phyloP scores from a whole-genome alignment of 53 echinoderm and acorn worm genomes.

The Stichopus horrens region DNA sequence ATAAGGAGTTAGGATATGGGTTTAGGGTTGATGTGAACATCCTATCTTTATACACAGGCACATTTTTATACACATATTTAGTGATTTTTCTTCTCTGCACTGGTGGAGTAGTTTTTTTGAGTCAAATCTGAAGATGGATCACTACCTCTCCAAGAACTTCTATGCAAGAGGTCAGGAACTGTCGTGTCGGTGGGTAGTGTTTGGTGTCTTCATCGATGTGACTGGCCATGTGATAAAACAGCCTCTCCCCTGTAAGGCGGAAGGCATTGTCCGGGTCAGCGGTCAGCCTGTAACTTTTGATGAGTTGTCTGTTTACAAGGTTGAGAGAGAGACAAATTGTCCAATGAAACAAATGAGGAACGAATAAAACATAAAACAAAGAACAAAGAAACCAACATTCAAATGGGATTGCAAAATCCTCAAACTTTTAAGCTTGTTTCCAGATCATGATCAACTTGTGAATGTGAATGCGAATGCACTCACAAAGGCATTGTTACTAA shows the following conservation, averaged over 20 bases:
- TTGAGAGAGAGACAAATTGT: background rate
- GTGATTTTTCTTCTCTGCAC: too few relatives aligned
- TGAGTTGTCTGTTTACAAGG: conserved; percentile 66
- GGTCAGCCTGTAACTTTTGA: conserved; percentile 54
- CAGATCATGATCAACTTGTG: too few relatives aligned
- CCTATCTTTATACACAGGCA: too few relatives aligned
- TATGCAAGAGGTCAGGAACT: conserved; percentile 96
- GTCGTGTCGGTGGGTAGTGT: conserved; percentile 96
- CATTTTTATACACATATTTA: too few relatives aligned
- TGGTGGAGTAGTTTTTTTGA: too few relatives aligned
- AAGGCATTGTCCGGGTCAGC: conserved; percentile 59
- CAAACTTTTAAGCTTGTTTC: too few relatives aligned
- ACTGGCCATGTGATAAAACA: conserved; percentile 84
- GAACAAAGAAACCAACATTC: background rate
- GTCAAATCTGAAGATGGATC: too few relatives aligned
- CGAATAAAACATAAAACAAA: background rate
- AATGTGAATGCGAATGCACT: too few relatives aligned
- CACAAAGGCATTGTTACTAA: too few relatives aligned
- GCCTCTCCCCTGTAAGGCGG: conserved; percentile 74
- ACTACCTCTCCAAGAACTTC: conserved; percentile 93
- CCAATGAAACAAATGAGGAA: too few relatives aligned
- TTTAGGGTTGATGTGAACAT: too few relatives aligned
- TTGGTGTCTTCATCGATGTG: conserved; percentile 81
- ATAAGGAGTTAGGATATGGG: too few relatives aligned
- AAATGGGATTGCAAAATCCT: background rate